Evolutionary conservation across 2,113 vertebrate genomes (phyloP).

Genomic region (Ahaetulla prasina): DNA sequence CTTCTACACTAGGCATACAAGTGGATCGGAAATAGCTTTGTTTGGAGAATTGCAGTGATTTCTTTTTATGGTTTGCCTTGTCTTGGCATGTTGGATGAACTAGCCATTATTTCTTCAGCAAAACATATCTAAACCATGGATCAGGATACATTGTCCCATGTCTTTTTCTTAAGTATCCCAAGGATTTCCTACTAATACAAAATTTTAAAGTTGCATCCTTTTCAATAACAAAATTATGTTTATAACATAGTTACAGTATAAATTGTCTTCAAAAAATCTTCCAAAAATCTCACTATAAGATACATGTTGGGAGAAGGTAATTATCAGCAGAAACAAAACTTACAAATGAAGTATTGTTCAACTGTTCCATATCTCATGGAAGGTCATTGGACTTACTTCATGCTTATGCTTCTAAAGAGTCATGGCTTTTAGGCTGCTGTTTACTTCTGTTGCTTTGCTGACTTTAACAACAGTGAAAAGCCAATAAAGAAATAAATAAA

Average conservation of each 20-base stretch:
- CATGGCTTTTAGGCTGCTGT: slow-evolving; percentile 17
- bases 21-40: neutral
- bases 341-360: neutral
- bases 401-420: slow-evolving; percentile 45
- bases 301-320: neutral
- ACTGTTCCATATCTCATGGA: slow-evolving; percentile 54
- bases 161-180: neutral
- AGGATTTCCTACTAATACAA: neutral
- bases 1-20: neutral
- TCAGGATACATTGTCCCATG: neutral
- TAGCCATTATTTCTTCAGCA: no score
- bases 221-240: neutral
- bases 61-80: no score
- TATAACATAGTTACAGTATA: neutral
- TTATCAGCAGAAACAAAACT: neutral
- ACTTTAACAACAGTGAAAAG: no score
- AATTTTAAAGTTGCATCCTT: neutral
- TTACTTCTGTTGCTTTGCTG: no score
- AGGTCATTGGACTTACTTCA: neutral
- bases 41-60: neutral
- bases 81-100: no score
- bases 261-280: neutral
- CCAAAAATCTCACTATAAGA: neutral
- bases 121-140: no score
- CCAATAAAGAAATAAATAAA: no score